A percentile compares a stretch with the other conserved stretches of the same genome.
phyloP scores from a whole-genome alignment of 1,140 invertebrate species.

The Paracyclopina nana region DNA sequence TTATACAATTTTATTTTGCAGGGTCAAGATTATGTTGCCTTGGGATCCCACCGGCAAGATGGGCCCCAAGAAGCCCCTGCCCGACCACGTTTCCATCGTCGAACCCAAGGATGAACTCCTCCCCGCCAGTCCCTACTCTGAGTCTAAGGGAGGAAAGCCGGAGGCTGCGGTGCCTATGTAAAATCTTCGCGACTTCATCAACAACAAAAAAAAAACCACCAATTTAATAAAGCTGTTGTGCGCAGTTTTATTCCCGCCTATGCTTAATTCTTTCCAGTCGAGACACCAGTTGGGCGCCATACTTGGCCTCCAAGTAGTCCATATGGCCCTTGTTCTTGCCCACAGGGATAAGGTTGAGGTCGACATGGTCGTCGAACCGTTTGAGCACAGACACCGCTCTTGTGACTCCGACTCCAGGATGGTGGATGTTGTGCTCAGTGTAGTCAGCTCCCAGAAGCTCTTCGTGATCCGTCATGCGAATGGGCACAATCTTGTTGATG shows the following conservation, averaged over 20 bases:
- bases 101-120: conserved; percentile 60
- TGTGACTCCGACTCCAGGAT: conserved; percentile 36
- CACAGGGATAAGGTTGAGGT: conserved; percentile 5
- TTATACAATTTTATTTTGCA: conserved; percentile 32
- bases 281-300: neutral
- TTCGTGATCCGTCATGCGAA: conserved; percentile 58
- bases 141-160: conserved; percentile 22
- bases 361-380: conserved; percentile 15
- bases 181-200: neutral
- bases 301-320: neutral
- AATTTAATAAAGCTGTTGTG: no score
- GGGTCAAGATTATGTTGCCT: conserved; percentile 99
- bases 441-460: conserved; percentile 70
- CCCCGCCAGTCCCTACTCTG: conserved; percentile 22
- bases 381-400: conserved; percentile 37
- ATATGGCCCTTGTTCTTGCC: conserved; percentile 11
- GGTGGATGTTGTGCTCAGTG: conserved; percentile 56
- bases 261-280: no score
- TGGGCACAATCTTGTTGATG: conserved; percentile 46
- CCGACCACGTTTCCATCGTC: conserved; percentile 84
- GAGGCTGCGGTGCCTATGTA: conserved; percentile 10
- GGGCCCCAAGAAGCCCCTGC: conserved; percentile 87
- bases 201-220: neutral
- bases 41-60: conserved; percentile 91
- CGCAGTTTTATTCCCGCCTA: no score